These are phyloP conservation scores for Halcyon chelicuti DNA, from an alignment of 2,797 vertebrate genomes.

Conservation along the genomic window DNA sequence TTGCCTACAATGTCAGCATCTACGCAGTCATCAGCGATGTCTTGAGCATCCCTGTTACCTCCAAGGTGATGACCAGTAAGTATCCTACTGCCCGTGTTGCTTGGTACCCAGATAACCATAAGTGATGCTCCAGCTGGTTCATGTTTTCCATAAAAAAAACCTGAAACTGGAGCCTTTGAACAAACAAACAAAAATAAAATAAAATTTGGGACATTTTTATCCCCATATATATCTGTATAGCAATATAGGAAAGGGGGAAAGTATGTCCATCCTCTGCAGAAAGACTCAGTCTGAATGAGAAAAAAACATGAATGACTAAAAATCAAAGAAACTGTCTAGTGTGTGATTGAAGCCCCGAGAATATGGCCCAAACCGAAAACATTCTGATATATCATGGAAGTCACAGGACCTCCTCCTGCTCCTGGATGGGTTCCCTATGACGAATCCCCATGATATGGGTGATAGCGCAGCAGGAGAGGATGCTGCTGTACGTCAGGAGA, in stretches of 20 bases:
- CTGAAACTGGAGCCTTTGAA: neutral
- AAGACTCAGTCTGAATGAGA: neutral
- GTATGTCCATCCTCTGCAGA: neutral
- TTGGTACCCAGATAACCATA: neutral
- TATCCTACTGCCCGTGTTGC: conserved; percentile 19
- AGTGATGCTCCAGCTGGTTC: neutral
- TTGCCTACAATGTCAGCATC: conserved; percentile 94
- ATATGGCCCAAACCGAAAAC: neutral
- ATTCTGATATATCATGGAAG: neutral
- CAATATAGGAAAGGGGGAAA: neutral
- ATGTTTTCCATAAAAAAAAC: neutral
- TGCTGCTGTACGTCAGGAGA: neutral
- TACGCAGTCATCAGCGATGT: conserved; percentile 90
- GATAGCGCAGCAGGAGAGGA: neutral
- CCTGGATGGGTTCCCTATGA: fast-evolving
- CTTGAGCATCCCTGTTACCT: conserved; percentile 88
- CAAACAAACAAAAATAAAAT: neutral
- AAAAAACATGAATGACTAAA: neutral
- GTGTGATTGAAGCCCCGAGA: neutral
- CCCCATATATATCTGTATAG: neutral
- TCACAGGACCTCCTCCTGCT: neutral
- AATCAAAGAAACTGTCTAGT: neutral
- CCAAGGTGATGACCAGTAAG: conserved; percentile 93
- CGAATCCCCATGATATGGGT: fast-evolving
- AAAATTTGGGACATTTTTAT: neutral